Conservation (phyloP, 2,113 vertebrate species). For the Bos indicus region DNA sequence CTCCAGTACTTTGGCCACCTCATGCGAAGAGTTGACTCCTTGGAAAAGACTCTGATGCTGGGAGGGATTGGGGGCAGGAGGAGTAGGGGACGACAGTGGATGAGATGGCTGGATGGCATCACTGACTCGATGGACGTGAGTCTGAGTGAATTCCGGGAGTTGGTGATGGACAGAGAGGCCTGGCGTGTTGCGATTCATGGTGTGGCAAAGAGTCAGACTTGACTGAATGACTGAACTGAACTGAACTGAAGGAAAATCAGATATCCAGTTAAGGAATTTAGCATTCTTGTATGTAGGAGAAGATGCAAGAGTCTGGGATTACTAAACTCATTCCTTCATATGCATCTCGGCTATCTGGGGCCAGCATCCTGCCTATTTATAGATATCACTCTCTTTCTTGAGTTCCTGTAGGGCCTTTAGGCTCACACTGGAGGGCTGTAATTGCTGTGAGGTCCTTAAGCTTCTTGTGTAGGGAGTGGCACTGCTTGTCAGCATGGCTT, state of each 20-base stretch:
- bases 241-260: neutral
- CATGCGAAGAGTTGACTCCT: too few relatives aligned
- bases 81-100: too few relatives aligned
- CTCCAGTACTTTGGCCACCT: too few relatives aligned
- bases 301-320: neutral
- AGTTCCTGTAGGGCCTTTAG: neutral
- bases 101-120: too few relatives aligned
- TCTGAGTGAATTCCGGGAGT: too few relatives aligned
- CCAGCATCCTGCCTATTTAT: neutral
- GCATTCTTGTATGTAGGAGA: neutral
- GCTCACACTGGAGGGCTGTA: neutral
- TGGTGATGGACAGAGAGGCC: too few relatives aligned
- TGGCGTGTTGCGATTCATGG: too few relatives aligned
- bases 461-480: neutral
- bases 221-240: too few relatives aligned
- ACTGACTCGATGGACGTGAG: too few relatives aligned
- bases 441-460: neutral
- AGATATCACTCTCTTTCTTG: neutral
- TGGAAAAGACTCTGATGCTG: too few relatives aligned
- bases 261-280: neutral
- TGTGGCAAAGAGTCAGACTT: too few relatives aligned
- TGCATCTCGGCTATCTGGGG: neutral
- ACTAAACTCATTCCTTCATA: neutral
- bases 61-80: too few relatives aligned
- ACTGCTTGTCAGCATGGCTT: neutral